Evolutionary conservation across 2,797 vertebrate genomes (phyloP).

Genomic region (Rhynchotus rufescens): DNA sequence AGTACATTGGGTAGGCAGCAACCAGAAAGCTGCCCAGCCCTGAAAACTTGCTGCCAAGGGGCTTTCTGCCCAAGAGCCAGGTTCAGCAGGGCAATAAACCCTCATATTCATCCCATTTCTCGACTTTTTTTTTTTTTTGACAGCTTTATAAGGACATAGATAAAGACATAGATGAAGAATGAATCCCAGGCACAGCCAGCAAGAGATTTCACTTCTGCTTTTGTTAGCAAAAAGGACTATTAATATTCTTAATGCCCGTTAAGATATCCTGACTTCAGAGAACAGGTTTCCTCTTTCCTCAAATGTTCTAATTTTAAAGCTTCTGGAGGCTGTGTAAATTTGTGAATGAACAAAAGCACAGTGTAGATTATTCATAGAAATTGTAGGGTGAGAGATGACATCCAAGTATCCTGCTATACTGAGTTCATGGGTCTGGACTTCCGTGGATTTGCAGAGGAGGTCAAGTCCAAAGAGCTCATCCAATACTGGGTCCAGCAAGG

Average conservation of each 20-base stretch:
- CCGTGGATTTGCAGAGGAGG: background rate
- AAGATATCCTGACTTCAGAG: slow-evolving; percentile 22
- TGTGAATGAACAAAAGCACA: background rate
- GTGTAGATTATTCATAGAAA: background rate
- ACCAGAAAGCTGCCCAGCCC: background rate
- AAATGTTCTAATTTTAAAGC: slow-evolving; percentile 26
- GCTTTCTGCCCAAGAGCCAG: background rate
- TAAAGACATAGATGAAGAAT: no score
- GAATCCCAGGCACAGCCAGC: background rate
- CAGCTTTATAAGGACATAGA: background rate
- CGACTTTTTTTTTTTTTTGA: background rate
- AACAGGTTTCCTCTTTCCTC: slow-evolving; percentile 26
- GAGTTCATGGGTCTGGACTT: background rate
- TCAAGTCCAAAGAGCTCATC: accelerated
- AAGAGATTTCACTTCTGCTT: background rate
- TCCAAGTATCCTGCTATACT: background rate
- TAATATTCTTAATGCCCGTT: slow-evolving; percentile 25
- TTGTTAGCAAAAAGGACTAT: background rate
- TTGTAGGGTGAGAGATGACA: background rate
- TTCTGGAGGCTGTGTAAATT: slow-evolving; percentile 28
- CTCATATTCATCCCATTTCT: background rate
- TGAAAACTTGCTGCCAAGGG: background rate
- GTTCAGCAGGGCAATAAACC: background rate
- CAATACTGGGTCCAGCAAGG: background rate
- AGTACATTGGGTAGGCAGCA: background rate